A percentile compares a stretch with the other conserved stretches of the same genome.
These are phyloP conservation scores for Centruroides vittatus DNA, from an alignment of 1,140 invertebrate genomes.

Conservation along the genomic window DNA sequence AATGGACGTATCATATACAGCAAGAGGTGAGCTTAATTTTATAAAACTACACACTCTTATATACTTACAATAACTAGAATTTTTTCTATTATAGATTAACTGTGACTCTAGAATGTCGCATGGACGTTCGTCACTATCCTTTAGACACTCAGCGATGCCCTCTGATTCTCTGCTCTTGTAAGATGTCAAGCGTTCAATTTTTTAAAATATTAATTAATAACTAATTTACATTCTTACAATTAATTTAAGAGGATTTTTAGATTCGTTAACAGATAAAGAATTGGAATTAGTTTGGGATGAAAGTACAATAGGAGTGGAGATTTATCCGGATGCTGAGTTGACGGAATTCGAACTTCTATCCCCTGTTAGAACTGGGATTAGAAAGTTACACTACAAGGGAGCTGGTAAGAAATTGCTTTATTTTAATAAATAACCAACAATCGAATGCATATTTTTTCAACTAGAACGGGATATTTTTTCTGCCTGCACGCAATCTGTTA, in stretches of 20 bases:
- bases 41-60: too few species aligned
- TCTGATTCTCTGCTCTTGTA: conserved; percentile 9
- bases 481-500: neutral
- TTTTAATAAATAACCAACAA: too few species aligned
- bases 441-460: neutral
- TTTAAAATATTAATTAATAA: too few species aligned
- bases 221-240: neutral
- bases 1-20: too few species aligned
- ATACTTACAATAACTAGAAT: too few species aligned
- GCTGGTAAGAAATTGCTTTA: too few species aligned
- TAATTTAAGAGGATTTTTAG: neutral
- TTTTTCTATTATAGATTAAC: neutral
- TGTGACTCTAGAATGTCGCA: conserved; percentile 6
- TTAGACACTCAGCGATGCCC: conserved; percentile 10
- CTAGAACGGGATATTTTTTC: neutral
- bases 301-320: neutral
- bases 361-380: neutral
- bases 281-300: neutral
- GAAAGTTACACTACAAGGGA: too few species aligned
- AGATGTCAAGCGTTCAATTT: neutral
- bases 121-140: conserved; percentile 6
- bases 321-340: neutral
- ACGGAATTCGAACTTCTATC: neutral
- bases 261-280: neutral
- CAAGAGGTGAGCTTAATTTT: too few species aligned